Evolutionary conservation across 2,797 vertebrate genomes (phyloP).

Genomic region (Sebastiscus albofasciatus): DNA sequence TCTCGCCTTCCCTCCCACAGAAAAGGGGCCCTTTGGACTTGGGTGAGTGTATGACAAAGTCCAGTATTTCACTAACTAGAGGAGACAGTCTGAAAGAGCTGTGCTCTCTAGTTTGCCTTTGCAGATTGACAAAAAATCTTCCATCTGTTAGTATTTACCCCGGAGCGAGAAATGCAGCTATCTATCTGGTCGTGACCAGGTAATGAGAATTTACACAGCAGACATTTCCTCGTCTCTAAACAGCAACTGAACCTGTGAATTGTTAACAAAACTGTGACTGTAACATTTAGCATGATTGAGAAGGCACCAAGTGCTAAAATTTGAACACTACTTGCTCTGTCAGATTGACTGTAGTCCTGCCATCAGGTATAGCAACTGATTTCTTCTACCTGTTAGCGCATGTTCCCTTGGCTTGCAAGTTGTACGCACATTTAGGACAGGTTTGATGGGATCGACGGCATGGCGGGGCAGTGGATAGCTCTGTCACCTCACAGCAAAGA

Average conservation of each 20-base stretch:
- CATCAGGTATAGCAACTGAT: not conserved
- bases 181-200: not conserved
- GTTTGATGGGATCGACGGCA: not conserved
- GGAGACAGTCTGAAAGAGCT: conserved; percentile 1
- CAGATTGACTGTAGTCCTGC: not conserved
- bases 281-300: not conserved
- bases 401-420: not conserved
- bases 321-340: not conserved
- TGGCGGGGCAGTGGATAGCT: not conserved
- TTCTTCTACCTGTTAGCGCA: not conserved
- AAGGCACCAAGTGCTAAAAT: not conserved
- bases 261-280: not conserved
- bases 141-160: not conserved
- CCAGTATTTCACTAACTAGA: conserved; percentile 4
- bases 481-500: not conserved
- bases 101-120: conserved; percentile 7
- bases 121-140: conserved; percentile 2
- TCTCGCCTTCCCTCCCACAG: not conserved
- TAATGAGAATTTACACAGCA: not conserved
- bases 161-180: not conserved
- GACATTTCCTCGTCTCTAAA: not conserved
- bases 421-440: not conserved
- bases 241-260: not conserved
- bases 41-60: conserved; percentile 22
- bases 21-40: conserved; percentile 23